Evolutionary conservation across 1,140 invertebrate species (phyloP).

Genomic region (Battus philenor): DNA sequence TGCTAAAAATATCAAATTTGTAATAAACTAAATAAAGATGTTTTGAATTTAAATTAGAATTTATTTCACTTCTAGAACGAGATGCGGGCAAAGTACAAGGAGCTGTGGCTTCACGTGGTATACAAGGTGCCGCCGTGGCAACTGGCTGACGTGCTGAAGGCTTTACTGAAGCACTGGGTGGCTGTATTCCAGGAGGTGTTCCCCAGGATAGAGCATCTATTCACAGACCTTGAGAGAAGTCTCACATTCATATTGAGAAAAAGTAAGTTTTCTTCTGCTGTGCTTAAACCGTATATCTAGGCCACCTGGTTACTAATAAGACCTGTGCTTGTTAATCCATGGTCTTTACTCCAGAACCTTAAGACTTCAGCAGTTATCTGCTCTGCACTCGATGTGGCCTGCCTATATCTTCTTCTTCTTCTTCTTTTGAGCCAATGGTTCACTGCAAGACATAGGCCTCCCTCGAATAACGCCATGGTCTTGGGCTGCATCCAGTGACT

Average conservation of each 20-base stretch:
- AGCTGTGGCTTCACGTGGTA: conserved; percentile 54
- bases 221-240: conserved; percentile 42
- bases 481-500: too few species aligned
- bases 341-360: too few species aligned
- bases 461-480: too few species aligned
- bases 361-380: too few species aligned
- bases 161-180: conserved; percentile 61
- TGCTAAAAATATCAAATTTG: too few species aligned
- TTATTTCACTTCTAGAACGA: conserved; percentile 44
- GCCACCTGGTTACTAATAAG: too few species aligned
- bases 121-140: conserved; percentile 58
- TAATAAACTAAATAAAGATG: too few species aligned
- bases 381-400: too few species aligned
- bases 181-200: conserved; percentile 65
- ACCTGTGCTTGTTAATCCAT: too few species aligned
- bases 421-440: not conserved
- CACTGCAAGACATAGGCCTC: not conserved
- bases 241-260: conserved; percentile 37
- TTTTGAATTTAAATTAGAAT: not conserved
- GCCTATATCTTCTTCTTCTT: not conserved
- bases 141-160: conserved; percentile 48
- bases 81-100: conserved; percentile 63
- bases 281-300: too few species aligned
- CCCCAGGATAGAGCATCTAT: conserved; percentile 50
- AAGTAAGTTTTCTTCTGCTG: conserved; percentile 26